Percentiles rank a stretch among this genome's conserved stretches.
These are phyloP conservation scores for Turdus rufiventris DNA, from an alignment of 2,113 vertebrate genomes.

Conservation along the genomic window DNA sequence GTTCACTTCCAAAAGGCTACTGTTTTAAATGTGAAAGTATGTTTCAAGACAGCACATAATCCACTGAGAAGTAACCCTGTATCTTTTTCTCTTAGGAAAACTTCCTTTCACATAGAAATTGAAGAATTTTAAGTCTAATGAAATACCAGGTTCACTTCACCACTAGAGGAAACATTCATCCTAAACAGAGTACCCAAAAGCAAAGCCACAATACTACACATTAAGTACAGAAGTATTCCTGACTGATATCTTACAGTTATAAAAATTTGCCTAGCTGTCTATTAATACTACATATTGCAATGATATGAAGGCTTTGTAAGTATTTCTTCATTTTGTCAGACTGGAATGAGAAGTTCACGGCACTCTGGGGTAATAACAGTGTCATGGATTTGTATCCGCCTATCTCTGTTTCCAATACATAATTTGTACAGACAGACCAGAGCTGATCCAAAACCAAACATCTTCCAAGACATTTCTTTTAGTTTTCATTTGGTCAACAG, in stretches of 20 bases:
- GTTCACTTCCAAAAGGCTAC: background rate
- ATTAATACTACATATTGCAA: background rate
- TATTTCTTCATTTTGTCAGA: background rate
- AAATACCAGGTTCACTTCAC: background rate
- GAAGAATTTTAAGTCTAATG: background rate
- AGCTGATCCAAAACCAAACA: background rate
- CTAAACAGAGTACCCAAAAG: background rate
- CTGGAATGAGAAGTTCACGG: background rate
- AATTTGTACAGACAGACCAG: background rate
- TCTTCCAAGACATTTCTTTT: background rate
- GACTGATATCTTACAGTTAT: background rate
- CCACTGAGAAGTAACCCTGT: background rate
- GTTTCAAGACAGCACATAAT: background rate
- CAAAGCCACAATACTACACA: background rate
- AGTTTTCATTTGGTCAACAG: background rate
- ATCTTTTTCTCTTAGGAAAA: background rate
- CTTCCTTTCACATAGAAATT: background rate
- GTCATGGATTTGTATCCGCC: background rate
- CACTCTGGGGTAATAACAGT: background rate
- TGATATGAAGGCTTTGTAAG: background rate
- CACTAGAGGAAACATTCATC: background rate
- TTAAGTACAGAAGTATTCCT: background rate
- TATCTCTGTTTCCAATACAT: background rate
- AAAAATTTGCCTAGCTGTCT: background rate
- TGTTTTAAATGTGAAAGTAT: background rate